A percentile compares a stretch with the other conserved stretches of the same genome.
These are phyloP conservation scores for Catocala sponsa DNA, from an alignment of 2,888 invertebrate species.

Conservation along the genomic window DNA sequence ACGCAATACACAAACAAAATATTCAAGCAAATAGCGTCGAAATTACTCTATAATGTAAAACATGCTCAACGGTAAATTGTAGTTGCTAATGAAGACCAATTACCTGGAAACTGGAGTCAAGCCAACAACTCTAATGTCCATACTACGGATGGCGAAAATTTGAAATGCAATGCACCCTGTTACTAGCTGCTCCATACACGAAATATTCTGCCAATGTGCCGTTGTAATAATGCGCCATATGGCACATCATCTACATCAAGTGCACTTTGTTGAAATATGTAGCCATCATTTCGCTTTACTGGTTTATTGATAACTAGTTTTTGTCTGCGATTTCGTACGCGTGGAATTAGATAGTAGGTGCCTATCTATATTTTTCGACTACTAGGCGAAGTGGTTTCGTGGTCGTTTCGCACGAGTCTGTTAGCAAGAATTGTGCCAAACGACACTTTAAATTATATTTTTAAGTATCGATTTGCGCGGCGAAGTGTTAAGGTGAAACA, in stretches of 20 bases:
- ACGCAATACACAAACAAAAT: slow-evolving; percentile 7
- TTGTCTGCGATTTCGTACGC: too few relatives aligned
- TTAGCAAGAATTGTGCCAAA: too few relatives aligned
- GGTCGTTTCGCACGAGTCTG: too few relatives aligned
- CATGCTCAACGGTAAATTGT: slow-evolving; percentile 25
- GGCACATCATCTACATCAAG: background rate
- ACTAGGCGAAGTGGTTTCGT: too few relatives aligned
- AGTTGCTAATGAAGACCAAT: slow-evolving; percentile 45
- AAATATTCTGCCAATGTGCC: slow-evolving; percentile 2
- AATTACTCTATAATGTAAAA: slow-evolving; percentile 30
- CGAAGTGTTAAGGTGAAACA: too few relatives aligned
- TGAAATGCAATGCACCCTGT: slow-evolving; percentile 22
- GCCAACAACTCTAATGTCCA: slow-evolving; percentile 46
- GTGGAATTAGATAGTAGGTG: too few relatives aligned
- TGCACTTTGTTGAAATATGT: too few relatives aligned
- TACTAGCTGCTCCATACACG: background rate
- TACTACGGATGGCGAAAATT: slow-evolving; percentile 26
- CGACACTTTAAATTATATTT: too few relatives aligned
- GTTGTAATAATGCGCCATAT: background rate
- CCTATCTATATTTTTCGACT: too few relatives aligned
- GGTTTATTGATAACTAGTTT: too few relatives aligned
- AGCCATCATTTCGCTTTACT: too few relatives aligned
- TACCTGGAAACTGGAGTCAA: slow-evolving; percentile 40
- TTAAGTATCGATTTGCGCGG: too few relatives aligned
- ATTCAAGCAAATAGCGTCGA: slow-evolving; percentile 9